phyloP scores from a whole-genome alignment of 2,888 invertebrate genomes.

The Aradus depressus region DNA sequence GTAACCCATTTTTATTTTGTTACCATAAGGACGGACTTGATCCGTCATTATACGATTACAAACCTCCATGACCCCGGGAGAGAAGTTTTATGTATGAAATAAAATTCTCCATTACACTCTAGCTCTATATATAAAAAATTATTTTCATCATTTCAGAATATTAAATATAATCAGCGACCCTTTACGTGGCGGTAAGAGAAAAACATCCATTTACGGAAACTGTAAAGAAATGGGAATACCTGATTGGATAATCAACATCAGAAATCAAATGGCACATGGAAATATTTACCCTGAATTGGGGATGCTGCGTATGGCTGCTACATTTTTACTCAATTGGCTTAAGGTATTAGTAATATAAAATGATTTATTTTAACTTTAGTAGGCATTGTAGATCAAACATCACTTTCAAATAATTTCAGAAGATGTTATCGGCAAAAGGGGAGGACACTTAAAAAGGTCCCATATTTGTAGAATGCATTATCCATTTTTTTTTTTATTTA shows the following conservation, averaged over 20 bases:
- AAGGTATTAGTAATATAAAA: slow-evolving; percentile 36
- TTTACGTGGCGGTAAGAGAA: background rate
- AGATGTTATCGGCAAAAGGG: no score
- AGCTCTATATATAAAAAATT: no score
- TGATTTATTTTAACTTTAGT: background rate
- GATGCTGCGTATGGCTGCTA: slow-evolving; percentile 50
- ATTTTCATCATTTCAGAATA: background rate
- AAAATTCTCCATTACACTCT: no score
- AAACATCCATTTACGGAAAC: slow-evolving; percentile 41
- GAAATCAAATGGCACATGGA: slow-evolving; percentile 68
- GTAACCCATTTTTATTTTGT: background rate
- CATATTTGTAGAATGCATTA: no score
- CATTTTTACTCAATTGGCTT: slow-evolving; percentile 56
- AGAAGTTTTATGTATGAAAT: no score
- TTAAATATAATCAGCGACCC: background rate
- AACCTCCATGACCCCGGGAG: no score
- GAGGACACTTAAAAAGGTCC: no score
- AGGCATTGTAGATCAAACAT: no score
- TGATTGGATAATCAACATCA: slow-evolving; percentile 64
- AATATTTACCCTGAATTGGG: slow-evolving; percentile 52
- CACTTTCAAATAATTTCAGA: no score
- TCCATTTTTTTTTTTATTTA: no score
- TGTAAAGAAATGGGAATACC: slow-evolving; percentile 58
- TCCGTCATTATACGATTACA: no score
- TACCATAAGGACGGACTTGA: no score